phyloP scores from a whole-genome alignment of 2,888 invertebrate genomes.

The Phaonia tiefii region DNA sequence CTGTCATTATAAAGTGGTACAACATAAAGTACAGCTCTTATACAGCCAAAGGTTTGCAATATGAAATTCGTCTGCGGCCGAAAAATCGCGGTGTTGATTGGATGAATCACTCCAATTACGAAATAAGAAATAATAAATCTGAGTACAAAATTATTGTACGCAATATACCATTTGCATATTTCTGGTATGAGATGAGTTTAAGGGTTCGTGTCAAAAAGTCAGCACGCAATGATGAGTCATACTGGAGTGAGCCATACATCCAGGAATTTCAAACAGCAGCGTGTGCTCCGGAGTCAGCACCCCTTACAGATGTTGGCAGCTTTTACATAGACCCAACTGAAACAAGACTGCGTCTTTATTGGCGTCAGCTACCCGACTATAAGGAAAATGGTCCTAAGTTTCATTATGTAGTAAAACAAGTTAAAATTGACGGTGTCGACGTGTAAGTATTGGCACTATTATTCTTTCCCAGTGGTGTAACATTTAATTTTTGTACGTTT shows the following conservation, averaged over 20 bases:
- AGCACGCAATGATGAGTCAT: conserved; percentile 81
- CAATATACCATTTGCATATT: conserved; percentile 65
- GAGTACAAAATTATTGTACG: conserved; percentile 62
- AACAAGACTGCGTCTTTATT: conserved; percentile 87
- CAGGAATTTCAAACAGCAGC: conserved; percentile 83
- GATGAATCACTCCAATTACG: conserved; percentile 59
- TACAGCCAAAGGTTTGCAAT: conserved; percentile 68
- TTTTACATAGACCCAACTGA: conserved; percentile 84
- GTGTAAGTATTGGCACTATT: conserved; percentile 63
- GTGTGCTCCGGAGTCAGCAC: conserved; percentile 83
- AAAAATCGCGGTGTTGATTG: conserved; percentile 64
- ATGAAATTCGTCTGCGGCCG: conserved; percentile 69
- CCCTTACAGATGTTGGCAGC: conserved; percentile 86
- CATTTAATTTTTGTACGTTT: conserved; percentile 21
- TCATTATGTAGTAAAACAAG: conserved; percentile 83
- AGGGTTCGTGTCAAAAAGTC: conserved; percentile 83
- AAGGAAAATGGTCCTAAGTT: conserved; percentile 88
- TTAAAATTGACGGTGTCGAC: conserved; percentile 67
- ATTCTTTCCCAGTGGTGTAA: not conserved
- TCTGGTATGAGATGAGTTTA: conserved; percentile 82
- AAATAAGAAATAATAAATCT: conserved; percentile 62
- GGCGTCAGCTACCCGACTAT: conserved; percentile 86
- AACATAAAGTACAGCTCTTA: conserved; percentile 70
- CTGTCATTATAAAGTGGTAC: conserved; percentile 70
- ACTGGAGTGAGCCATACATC: conserved; percentile 87